Base-by-base conservation (phyloP, 2,113 vertebrate genomes). In the Lycaon pictus region DNA sequence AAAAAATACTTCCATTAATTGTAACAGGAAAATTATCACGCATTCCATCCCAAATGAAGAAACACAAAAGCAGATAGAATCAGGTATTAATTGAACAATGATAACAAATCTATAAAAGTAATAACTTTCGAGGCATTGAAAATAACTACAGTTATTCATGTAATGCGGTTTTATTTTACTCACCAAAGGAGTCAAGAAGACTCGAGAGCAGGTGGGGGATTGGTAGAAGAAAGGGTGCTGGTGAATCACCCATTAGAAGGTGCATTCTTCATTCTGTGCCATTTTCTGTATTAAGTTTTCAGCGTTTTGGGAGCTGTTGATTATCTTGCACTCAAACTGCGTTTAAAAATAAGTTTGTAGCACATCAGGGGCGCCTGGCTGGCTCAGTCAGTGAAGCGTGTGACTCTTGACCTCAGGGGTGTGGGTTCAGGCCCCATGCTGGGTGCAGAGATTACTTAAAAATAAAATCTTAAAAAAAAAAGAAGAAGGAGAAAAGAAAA, bases 201-300 rank as follows among this genome's bases (percentile, higher is more conserved):
- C 56, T 55, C 91, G 62, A 71, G 90, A 88, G 85, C 65, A n/a
- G 27, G 56, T 93, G 32, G 53, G 53, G 32, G 11, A 48, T 55
- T 93, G 90, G 65, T 11, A 80, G 65, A 84, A 43, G n/a, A 96
- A 74, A 93, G 11, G 20, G 2, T 90, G 29, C 60, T 20, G 43
- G 84, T 60, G 58, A 69, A 17, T 96, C 32, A 95, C 35, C 96
- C 67, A 85, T 86, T 79, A 76, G 88, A 93, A 93, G 27, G 65
- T 32, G 0, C 32, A 89, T 60, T 96, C 77, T 62, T 88, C 55
- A 56, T 88, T 79, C 56, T 82, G 29, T 89, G 82, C 86, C 79
- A 92, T 86, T 96, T 88, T 94, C 76, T 88, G 62, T 69, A 96
- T 96, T 96, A 89, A 80, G 92, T 95, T 87, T 95, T 96, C 90